Evolutionary conservation across 2,113 vertebrate genomes (phyloP), one percentile per base, ranked within the genome.

Genomic region (Typhlomys cinereus): DNA sequence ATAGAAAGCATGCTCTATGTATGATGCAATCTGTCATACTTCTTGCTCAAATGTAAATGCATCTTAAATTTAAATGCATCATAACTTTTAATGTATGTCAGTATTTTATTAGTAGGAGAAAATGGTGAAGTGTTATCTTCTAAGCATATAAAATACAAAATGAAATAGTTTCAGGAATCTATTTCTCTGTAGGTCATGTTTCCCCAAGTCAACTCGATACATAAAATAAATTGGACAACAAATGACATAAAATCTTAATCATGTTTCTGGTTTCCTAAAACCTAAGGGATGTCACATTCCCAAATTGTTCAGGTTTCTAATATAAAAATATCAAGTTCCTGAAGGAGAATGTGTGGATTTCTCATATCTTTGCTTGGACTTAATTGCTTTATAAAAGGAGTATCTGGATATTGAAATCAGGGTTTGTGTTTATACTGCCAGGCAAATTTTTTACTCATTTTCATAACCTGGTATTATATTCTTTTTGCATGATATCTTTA

Each of bases 191-290:
- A 52, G 8, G 59, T 67, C 12, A 81, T n/a, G 1, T 95, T 91
- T 89, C 79, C 44, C 10, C 21, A 87, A 89, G 61, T 94, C 25
- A 66, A 71, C 18, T 70, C 41, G 8, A 84, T 12, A 52, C 74
- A 52, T 93, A 81, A 93, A 96, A 89, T 94, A 94, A 91, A 91
- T 85, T 69, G 36, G 34, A 74, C 25, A 87, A 39, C 31, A 66
- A 64, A 57, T 66, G 31, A 69, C 0, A 0, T 44, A 62, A 80
- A 89, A 61, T 3, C 3, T 79, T 79, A 91, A 89, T 6, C 62
- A 89, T 87, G 17, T 75, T 83, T 79, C 46, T 91, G 18, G 5
- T 75, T 89, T 59, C n/a, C 62, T 86, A 91, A 94, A 88, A 86
- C 39, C 44, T 79, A 61, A 14, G 46, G n/a, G 14, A 73, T 81